Conservation (phyloP, 1,140 invertebrate genomes). For the Platyura marginata region DNA sequence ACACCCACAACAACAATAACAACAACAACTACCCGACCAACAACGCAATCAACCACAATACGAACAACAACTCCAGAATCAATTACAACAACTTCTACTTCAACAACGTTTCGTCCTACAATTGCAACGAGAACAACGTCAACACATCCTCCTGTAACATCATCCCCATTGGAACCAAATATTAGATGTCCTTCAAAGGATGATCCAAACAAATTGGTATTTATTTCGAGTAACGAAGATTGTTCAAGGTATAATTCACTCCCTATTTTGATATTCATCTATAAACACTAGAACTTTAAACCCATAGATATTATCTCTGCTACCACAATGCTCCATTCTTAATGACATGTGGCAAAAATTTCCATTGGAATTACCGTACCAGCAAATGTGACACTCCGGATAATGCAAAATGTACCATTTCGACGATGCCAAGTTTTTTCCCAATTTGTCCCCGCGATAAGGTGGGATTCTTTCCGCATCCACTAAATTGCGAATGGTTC, state of each 20-base stretch:
- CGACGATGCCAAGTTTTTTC: conserved; percentile 11
- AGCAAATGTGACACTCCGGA: conserved; percentile 12
- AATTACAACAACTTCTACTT: neutral
- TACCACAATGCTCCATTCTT: neutral
- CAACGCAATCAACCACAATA: neutral
- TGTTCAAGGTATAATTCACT: neutral
- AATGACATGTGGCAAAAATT: neutral
- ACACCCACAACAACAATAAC: neutral
- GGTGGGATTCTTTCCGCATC: conserved; percentile 20
- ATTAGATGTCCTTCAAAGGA: neutral
- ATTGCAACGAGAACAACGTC: neutral
- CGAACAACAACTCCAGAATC: neutral
- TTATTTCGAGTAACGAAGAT: neutral
- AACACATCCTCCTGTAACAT: too few species aligned
- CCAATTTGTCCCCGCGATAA: conserved; percentile 15
- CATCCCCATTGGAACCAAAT: neutral
- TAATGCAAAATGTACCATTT: conserved; percentile 15
- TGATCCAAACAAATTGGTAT: neutral
- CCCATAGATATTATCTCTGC: neutral
- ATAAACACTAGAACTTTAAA: neutral
- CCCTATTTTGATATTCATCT: too few species aligned
- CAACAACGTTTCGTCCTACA: neutral
- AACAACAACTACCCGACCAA: neutral
- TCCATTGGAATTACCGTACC: neutral
- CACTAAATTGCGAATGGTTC: conserved; percentile 20